Base-by-base conservation (phyloP, 1,140 invertebrate genomes). In the Sweltsa coloradensis region DNA sequence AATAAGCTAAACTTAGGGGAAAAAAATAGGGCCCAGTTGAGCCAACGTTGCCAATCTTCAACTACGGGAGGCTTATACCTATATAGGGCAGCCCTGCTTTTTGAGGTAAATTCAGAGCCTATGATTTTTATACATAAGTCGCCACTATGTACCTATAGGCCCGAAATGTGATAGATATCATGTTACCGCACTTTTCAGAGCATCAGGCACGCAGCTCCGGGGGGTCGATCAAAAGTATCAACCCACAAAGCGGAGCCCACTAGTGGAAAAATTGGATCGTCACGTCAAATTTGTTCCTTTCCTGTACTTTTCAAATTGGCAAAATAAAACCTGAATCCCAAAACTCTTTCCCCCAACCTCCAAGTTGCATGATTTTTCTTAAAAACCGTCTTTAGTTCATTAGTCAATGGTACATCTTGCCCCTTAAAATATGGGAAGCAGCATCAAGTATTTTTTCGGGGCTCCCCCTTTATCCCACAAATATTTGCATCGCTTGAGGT, bases 151-250 rank as follows among this genome's bases (percentile, higher is more conserved):
- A n/a, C n/a, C n/a, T n/a, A n/a, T n/a, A n/a, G n/a, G n/a, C n/a
- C n/a, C n/a, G n/a, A n/a, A n/a, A n/a, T n/a, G n/a, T n/a, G n/a
- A n/a, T n/a, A n/a, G n/a, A n/a, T n/a, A n/a, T n/a, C n/a, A n/a
- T n/a, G n/a, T n/a, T n/a, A n/a, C 66, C 43, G 67, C 55, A 55
- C 84, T 86, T 51, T 79, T 80, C 0, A 87, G 82, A 1, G 83
- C 83, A 51, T 85, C 79, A 5, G 78, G 75, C 0, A 87, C 84
- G 76, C 74, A 0, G 82, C 75, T 54, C 85, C 7, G 87, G 86
- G 14, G 87, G 87, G 70, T 89, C 85, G 53, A 84, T 79, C 58
- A 90, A 66, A 13, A 84, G 83, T 47, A 89, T 76, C 2, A 89
- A 61, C 86, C 86, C 1, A 88, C 60, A 57, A 89, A 86, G 44